Evolutionary conservation across 1,140 invertebrate species (phyloP), one percentile per base, ranked within the genome.

Genomic region (Mamestra configurata): DNA sequence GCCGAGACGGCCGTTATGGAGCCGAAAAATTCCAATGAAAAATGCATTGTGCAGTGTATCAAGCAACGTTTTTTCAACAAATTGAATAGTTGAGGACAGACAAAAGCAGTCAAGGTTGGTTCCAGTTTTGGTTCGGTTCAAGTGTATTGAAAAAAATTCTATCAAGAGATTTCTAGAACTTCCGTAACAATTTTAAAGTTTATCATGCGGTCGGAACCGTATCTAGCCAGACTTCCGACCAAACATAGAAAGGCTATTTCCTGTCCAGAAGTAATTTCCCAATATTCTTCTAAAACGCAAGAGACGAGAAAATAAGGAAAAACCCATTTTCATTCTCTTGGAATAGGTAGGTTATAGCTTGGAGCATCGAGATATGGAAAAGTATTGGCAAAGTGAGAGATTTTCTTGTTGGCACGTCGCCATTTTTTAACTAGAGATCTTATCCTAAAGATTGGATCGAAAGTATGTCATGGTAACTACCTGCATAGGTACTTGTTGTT

Each of bases 381-480:
- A 49, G 20, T 70, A 51, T 70, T 70, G 66, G 66, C 66, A 70
- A 24, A 13, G 66, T 70, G 5, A 70, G 8, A 49, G 10, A 49
- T 49, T 46, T 68, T 70, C 24, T 49, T 22, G 35, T 49, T 70
- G 66, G 66, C 66, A 49, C 43, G 5, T 0, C 13, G 66, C 66
- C 66, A 70, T 70, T 51, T 43, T 13, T 46, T 70, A 70, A 70
- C 43, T 49, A 46, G 22, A 70, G 43, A 49, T 49, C 22, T 49
- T 70, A 68, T 68, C 40, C 40, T 7, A 6, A 11, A 49, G 22
- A 49, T 49, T 24, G 43, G 24, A 49, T 37, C 20, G 37, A 43
- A 31, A 24, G 22, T 27, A 31, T 27, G 13, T 40, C 27, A 13
- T 13, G 35, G 37, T 66, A 20, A 35, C 7, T 20, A 37, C 35